Base-by-base conservation (phyloP, 1,140 invertebrate species). In the Philopotamus ludificatus region DNA sequence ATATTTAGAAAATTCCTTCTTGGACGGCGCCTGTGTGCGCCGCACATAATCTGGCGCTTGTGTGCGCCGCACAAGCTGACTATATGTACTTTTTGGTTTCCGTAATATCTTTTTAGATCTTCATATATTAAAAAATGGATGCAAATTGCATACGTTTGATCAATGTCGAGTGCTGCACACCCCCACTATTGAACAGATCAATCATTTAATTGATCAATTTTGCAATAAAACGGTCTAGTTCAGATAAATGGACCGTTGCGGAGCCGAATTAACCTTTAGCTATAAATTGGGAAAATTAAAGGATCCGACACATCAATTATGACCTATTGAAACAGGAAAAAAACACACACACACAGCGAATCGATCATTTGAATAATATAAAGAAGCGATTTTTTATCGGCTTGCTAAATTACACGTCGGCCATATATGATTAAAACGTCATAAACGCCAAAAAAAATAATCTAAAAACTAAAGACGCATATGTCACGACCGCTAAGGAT, bases 251-350 rank as follows among this genome's bases (percentile, higher is more conserved):
- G 21, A 50, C 16, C 49, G 51, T 26, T 26, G 18, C 22, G 7
- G 12, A 18, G 54, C 34, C 10, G 53, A 65, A 59, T 65, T 65
- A 65, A 59, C 63, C 63, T 59, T 59, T 51, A 45, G 26, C 55
- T 23, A 65, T 59, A 59, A 59, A 50, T 51, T 59, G 54, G 60
- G 45, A 21, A 60, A 59, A 60, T 65, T 39, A 60, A 59, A 26
- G 21, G 51, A 65, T 65, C 57, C 26, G 63, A 59, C 22, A 58
- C 39, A 57, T 50, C 55, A 41, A 65, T 59, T 59, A 58, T n/a
- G n/a, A n/a, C n/a, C 20, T 44, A 3, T 44, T 3, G 20, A 44
- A 44, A 44, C 12, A 12, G 20, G 20, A 44, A 3, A 44, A 44
- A 12, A 44, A 3, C 42, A 2, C 3, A 3, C 42, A 12, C 42